Evolutionary conservation across 2,113 vertebrate species (phyloP).

Genomic region (Colossoma macropomum): DNA sequence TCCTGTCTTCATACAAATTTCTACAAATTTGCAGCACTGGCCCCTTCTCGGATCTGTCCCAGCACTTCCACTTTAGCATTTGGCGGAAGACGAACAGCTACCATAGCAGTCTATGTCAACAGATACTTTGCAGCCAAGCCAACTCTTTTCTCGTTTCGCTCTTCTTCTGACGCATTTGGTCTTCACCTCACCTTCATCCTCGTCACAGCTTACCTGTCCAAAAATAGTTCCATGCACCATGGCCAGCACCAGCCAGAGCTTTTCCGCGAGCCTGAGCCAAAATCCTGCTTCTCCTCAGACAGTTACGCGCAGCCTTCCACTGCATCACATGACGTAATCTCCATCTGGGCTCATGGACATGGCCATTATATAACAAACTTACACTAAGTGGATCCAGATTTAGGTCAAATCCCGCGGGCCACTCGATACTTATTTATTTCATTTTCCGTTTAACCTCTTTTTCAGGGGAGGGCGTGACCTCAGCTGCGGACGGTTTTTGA

Average conservation of each 20-base stretch:
- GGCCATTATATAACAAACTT: constrained; percentile 41
- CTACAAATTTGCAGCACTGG: not conserved
- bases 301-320: constrained; percentile 7
- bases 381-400: constrained; percentile 31
- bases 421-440: not conserved
- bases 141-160: not conserved
- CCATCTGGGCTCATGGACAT: constrained; percentile 36
- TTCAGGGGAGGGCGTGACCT: not conserved
- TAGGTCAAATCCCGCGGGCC: constrained; percentile 32
- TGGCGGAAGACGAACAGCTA: not conserved
- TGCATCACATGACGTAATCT: constrained; percentile 38
- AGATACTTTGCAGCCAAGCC: not conserved
- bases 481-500: not conserved
- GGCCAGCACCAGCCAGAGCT: not conserved
- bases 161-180: not conserved
- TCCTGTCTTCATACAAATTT: not conserved
- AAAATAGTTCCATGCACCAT: constrained; percentile 40
- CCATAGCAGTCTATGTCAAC: not conserved
- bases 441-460: not conserved
- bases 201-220: not conserved
- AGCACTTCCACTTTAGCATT: not conserved
- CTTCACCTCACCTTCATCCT: not conserved
- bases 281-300: constrained; percentile 49
- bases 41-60: no score
- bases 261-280: constrained; percentile 13